phyloP scores from a whole-genome alignment of 2,888 invertebrate genomes.

The Nomada goodeniana region DNA sequence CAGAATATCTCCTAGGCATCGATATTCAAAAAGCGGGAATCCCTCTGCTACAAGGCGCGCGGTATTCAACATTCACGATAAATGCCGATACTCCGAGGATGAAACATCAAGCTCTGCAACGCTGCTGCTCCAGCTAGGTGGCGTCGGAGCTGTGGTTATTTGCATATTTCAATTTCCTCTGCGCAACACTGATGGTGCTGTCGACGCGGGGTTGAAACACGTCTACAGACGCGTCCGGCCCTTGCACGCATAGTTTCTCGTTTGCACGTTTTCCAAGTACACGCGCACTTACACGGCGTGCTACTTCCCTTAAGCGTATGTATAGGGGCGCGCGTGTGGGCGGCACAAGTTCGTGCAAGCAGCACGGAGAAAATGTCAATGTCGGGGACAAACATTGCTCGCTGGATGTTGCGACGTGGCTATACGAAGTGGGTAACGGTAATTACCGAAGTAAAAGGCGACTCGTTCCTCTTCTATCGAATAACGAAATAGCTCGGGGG shows the following conservation, averaged over 20 bases:
- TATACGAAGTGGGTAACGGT: slow-evolving; percentile 17
- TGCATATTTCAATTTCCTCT: slow-evolving; percentile 81
- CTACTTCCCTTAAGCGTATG: slow-evolving; percentile 28
- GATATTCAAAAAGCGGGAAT: slow-evolving; percentile 66
- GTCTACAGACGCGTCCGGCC: slow-evolving; percentile 27
- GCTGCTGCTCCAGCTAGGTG: slow-evolving; percentile 58
- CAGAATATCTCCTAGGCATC: slow-evolving; percentile 56
- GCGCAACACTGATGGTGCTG: slow-evolving; percentile 72
- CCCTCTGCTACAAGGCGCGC: slow-evolving; percentile 43
- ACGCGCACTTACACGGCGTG: background rate
- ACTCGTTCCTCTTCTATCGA: background rate
- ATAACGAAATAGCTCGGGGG: background rate
- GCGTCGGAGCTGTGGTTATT: slow-evolving; percentile 76
- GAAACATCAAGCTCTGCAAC: slow-evolving; percentile 65
- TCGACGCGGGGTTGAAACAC: slow-evolving; percentile 64
- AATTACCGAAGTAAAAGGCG: slow-evolving; percentile 15
- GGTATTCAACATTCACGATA: slow-evolving; percentile 65
- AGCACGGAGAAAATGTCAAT: slow-evolving; percentile 65
- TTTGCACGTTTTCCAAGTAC: slow-evolving; percentile 37
- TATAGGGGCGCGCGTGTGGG: slow-evolving; percentile 19
- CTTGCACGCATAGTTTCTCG: slow-evolving; percentile 33
- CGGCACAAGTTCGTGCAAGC: slow-evolving; percentile 33
- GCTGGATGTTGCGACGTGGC: slow-evolving; percentile 39
- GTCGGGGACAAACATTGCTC: slow-evolving; percentile 60
- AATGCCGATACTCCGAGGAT: slow-evolving; percentile 68